phyloP scores from a whole-genome alignment of 2,888 invertebrate genomes.

The Eremobia ochroleuca region DNA sequence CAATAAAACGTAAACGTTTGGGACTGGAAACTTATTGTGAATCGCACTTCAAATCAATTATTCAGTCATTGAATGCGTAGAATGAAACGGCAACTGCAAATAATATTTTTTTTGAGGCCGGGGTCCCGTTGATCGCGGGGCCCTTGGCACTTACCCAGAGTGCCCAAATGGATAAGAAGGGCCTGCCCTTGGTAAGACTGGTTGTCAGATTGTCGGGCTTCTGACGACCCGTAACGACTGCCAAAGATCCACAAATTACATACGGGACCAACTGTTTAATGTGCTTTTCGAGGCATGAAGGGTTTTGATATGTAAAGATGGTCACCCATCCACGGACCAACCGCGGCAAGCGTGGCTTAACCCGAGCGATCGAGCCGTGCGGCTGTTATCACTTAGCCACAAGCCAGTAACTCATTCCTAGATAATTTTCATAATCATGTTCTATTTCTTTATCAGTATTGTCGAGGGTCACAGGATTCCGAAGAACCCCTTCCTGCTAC shows the following conservation, averaged over 20 bases:
- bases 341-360: neutral
- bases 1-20: neutral
- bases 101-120: too few species aligned
- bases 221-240: neutral
- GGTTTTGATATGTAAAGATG: neutral
- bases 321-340: neutral
- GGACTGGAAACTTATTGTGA: too few species aligned
- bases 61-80: too few species aligned
- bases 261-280: too few species aligned
- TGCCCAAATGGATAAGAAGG: too few species aligned
- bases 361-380: neutral
- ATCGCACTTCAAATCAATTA: too few species aligned
- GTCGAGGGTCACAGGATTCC: slow-evolving; percentile 83
- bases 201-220: too few species aligned
- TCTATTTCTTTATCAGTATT: slow-evolving; percentile 72
- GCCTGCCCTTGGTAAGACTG: neutral
- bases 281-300: neutral
- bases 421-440: slow-evolving; percentile 3
- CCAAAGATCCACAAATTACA: too few species aligned
- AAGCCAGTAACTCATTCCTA: neutral
- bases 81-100: too few species aligned
- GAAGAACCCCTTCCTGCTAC: slow-evolving; percentile 80
- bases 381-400: neutral
- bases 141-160: too few species aligned
- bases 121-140: too few species aligned